Base-by-base conservation (phyloP, 2,113 vertebrate genomes). In the Siphamia tubifer region DNA sequence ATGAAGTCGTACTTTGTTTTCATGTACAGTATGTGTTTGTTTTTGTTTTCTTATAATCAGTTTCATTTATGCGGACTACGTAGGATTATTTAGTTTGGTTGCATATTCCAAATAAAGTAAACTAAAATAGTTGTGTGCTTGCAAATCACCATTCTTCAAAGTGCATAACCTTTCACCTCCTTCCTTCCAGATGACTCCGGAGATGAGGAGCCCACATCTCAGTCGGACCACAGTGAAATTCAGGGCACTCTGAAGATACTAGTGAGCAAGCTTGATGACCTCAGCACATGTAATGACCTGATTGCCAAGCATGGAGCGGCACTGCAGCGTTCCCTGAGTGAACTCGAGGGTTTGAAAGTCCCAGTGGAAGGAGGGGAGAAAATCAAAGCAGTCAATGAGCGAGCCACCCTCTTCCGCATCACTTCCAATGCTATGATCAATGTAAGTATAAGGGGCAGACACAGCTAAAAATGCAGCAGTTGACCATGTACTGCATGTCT, bases 381-480 rank as follows among this genome's bases (percentile, higher is more conserved):
- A 92, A 94, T 98, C 86, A 98, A 98, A 82, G 95, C 91, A 0
- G 96, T 96, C 53, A 98, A 95, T 0, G 98, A 99, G 82, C 87
- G 96, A 27, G 97, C 97, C 85, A 98, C 97, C 20, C 96, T 99
- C 82, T 98, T 99, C 91, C 93, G 97, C 66, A 99, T 99, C 93
- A 98, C 98, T 45, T 97, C 97, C 75, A 99, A 99, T 98, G 97
- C 96, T 94, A 98, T 99, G 98, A 97, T 99, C 91, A 93, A 93
- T 82, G 93, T 93, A 69, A 93, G 92, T 92, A 51, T 16, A 16
- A 5, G 19, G 6, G 8, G 8, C 27, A 16, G 38, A 56, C 27
- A 1, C 2, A 8, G 11, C 5, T 39, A 6, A 28, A 10, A 28
- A 31, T 1, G 19, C 34, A 4, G 54, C 19, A 62, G 36, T 17